Evolutionary conservation across 2,888 invertebrate species (phyloP), one percentile per base, ranked within the genome.

Genomic region (Drosophila heteroneura): DNA sequence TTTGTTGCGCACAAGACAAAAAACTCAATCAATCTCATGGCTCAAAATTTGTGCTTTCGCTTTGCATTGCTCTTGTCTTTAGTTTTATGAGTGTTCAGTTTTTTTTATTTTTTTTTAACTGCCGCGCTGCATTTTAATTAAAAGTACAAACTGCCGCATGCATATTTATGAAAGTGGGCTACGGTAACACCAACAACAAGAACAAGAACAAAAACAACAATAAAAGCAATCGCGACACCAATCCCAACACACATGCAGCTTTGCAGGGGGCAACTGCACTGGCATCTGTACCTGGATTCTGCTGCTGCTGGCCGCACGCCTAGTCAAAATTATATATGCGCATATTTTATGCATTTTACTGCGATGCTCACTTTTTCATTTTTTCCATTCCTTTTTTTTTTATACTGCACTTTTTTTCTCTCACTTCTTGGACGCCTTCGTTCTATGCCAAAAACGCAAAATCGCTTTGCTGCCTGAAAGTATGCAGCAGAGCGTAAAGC

Each of bases 321-420:
- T 89, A 88, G 90, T 87, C 85, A 70, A 78, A 80, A 91, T 87
- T 81, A 87, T 82, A 88, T 90, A 87, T 87, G 87, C 90, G 87
- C 87, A 87, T 87, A 91, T 91, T 88, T 87, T 79, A 78, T 88
- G 91, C 83, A 90, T 85, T 91, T 91, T 85, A 73, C 64, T 66
- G 49, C 69, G 85, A 51, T 88, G 89, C 81, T 85, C 89, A 79
- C 76, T 85, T 87, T 70, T 78, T 65, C 60, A 76, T 69, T 61
- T 39, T 60, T 66, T 62, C 35, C n/a, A 22, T 68, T 70, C 60
- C 53, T 71, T 58, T 64, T 65, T 32, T 44, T 39, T 35, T 33
- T 33, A 12, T 26, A 44, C 39, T 32, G 14, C 33, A 59, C 51
- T 59, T 70, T 64, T 63, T 63, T 59, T 56, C 53, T 39, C 76